phyloP scores from a whole-genome alignment of 2,797 vertebrate species.

The Sebastes vulpes region DNA sequence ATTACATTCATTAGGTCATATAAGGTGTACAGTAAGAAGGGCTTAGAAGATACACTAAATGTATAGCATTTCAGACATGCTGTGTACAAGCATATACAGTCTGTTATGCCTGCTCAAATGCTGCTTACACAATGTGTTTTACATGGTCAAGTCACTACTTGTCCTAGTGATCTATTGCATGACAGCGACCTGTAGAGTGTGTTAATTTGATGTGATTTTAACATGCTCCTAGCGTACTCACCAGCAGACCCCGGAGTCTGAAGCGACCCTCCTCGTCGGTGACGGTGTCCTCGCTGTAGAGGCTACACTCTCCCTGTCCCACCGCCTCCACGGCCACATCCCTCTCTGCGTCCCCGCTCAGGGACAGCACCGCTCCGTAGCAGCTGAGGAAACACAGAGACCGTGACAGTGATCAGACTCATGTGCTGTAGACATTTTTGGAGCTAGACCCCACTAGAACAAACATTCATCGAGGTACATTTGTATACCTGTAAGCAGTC shows the following conservation, averaged over 20 bases:
- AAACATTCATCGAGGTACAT: background rate
- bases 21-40: background rate
- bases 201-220: background rate
- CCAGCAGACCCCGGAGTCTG: conserved; percentile 94
- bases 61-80: background rate
- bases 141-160: background rate
- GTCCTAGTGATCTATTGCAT: background rate
- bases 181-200: background rate
- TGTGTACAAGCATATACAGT: background rate
- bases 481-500: conserved; percentile 94
- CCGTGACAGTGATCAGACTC: background rate
- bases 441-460: background rate
- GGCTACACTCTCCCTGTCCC: conserved; percentile 92
- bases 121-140: background rate
- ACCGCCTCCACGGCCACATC: conserved; percentile 94
- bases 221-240: conserved; percentile 73
- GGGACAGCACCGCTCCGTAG: conserved; percentile 93
- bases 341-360: conserved; percentile 96
- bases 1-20: background rate
- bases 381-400: conserved; percentile 83
- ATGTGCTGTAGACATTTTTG: background rate
- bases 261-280: conserved; percentile 97
- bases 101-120: background rate
- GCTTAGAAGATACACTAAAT: background rate
- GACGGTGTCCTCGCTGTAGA: conserved; percentile 96